A percentile compares a stretch with the other conserved stretches of the same genome.
Conservation (phyloP, 2,888 invertebrate genomes). For the Andricus curvator region DNA sequence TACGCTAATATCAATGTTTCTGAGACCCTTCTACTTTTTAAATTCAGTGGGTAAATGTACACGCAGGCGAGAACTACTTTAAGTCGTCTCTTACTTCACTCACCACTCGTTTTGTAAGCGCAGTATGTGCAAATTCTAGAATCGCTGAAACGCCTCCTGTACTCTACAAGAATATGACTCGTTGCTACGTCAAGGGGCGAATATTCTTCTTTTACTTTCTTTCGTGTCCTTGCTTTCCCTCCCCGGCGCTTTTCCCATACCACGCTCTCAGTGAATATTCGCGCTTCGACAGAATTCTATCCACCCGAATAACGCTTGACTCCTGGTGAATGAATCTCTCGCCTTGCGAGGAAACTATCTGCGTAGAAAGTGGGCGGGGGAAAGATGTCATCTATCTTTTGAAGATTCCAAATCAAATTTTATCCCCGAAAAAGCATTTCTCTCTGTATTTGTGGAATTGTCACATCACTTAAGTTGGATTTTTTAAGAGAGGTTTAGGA, state of each 20-base stretch:
- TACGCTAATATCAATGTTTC: background rate
- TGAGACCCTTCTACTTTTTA: background rate
- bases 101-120: background rate
- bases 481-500: no score
- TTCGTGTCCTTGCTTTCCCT: background rate
- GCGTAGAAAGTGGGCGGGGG: background rate
- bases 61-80: background rate
- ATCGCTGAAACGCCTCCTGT: conserved; percentile 7
- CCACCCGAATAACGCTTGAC: conserved; percentile 7
- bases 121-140: conserved; percentile 1
- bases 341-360: background rate
- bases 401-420: background rate
- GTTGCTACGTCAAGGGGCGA: background rate
- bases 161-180: background rate
- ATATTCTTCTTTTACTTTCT: no score
- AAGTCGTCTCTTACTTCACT: background rate
- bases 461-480: no score
- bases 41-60: background rate
- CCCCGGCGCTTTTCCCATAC: background rate
- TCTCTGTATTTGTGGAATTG: background rate
- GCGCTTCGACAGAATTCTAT: conserved; percentile 7
- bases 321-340: background rate
- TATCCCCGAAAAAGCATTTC: background rate
- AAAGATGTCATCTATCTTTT: background rate
- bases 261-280: background rate